Conservation (phyloP, 2,113 vertebrate species). For the Oreochromis spilurus region DNA sequence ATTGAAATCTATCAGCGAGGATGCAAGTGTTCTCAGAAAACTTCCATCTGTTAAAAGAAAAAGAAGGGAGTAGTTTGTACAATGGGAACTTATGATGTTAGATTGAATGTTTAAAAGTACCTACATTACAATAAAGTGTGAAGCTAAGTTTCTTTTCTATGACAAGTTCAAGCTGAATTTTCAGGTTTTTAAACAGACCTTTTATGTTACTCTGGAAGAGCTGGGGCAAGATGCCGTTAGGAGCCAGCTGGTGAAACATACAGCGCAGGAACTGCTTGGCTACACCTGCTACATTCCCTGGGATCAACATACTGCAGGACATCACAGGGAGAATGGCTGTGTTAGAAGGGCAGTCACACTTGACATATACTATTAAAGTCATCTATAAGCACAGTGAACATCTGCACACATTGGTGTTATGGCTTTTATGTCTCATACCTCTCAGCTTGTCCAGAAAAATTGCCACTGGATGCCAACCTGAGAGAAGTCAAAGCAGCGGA, state of each 20-base stretch:
- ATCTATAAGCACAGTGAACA: conserved; percentile 1
- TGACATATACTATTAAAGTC: conserved; percentile 31
- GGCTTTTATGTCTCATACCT: conserved; percentile 76
- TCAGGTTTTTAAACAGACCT: conserved; percentile 71
- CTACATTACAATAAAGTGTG: neutral
- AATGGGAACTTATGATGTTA: neutral
- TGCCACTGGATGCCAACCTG: conserved; percentile 92
- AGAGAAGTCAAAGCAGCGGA: conserved; percentile 46
- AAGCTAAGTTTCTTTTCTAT: neutral
- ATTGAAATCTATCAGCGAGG: conserved; percentile 91
- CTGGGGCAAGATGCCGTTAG: conserved; percentile 95
- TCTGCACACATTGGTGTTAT: neutral
- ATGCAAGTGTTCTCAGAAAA: conserved; percentile 90
- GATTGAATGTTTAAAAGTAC: neutral
- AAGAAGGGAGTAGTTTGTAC: neutral
- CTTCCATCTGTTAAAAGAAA: conserved; percentile 81
- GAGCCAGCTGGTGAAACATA: conserved; percentile 93
- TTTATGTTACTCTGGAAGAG: conserved; percentile 98
- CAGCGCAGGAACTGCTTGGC: conserved; percentile 98
- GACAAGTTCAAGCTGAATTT: neutral
- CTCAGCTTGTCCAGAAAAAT: conserved; percentile 96
- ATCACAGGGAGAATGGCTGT: conserved; percentile 4
- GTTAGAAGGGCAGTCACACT: neutral
- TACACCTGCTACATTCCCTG: conserved; percentile 95
- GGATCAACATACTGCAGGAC: conserved; percentile 87